Conservation (phyloP, 2,888 invertebrate species). For the Sphaeridia pumilis region DNA sequence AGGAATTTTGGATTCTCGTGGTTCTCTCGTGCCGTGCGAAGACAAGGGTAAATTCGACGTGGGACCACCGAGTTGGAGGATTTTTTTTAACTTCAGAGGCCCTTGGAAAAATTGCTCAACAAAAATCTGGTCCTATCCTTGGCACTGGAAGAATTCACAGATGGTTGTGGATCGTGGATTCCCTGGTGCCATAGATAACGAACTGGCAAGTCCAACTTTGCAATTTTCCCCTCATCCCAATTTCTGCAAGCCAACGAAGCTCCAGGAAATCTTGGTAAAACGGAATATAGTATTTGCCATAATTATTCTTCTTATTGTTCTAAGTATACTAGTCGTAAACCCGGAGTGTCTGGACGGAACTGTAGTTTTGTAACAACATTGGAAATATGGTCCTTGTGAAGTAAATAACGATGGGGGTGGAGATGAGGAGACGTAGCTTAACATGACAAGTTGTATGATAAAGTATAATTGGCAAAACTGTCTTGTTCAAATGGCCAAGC, state of each 20-base stretch:
- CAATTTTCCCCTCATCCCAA: neutral
- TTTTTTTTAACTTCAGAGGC: neutral
- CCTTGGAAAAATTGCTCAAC: neutral
- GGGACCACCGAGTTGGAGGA: neutral
- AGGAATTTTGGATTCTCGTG: slow-evolving; percentile 36
- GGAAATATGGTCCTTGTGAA: too few species aligned
- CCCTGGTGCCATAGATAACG: slow-evolving; percentile 53
- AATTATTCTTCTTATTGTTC: too few species aligned
- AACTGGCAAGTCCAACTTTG: slow-evolving; percentile 13
- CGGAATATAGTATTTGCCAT: neutral
- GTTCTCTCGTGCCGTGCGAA: slow-evolving; percentile 40
- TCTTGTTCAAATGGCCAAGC: too few species aligned
- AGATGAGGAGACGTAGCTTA: neutral
- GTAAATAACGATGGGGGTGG: neutral
- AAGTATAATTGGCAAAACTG: too few species aligned
- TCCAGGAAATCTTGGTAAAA: neutral
- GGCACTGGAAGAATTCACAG: slow-evolving; percentile 61
- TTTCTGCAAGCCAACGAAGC: neutral
- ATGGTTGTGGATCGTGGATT: slow-evolving; percentile 51
- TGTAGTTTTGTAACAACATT: too few species aligned
- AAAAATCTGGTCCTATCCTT: slow-evolving; percentile 42
- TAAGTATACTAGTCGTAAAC: neutral
- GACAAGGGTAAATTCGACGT: slow-evolving; percentile 22
- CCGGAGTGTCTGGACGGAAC: too few species aligned
- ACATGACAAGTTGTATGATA: neutral